Evolutionary conservation across 2,888 invertebrate genomes (phyloP).

Genomic region (Monochamus alternatus): DNA sequence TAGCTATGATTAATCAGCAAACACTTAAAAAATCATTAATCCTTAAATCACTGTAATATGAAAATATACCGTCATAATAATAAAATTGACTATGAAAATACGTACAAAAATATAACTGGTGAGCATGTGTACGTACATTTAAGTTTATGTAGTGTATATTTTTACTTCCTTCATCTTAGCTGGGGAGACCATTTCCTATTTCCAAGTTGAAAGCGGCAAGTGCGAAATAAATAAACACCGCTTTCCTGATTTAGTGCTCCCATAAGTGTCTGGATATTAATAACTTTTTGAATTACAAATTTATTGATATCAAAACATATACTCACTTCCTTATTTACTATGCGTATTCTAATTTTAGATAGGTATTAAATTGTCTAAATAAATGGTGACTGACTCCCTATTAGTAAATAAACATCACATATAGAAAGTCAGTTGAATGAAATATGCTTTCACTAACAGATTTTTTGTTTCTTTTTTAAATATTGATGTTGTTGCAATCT

Average conservation of each 20-base stretch:
- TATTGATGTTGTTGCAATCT: no score
- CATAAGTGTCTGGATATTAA: constrained; percentile 27
- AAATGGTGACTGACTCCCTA: not conserved
- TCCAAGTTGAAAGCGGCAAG: constrained; percentile 9
- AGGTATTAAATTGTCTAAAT: constrained; percentile 15
- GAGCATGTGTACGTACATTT: not conserved
- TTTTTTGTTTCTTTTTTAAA: no score
- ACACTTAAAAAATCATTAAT: no score
- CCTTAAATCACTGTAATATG: no score
- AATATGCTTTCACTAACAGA: no score
- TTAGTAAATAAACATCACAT: no score
- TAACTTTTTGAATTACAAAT: constrained; percentile 32
- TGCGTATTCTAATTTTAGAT: constrained; percentile 30
- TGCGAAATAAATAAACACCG: constrained; percentile 18
- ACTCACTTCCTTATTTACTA: constrained; percentile 33
- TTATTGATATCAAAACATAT: constrained; percentile 37
- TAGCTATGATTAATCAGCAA: no score
- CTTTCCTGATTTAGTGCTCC: constrained; percentile 24
- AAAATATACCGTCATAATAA: no score
- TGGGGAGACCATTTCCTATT: constrained; percentile 7
- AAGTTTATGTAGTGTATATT: constrained; percentile 10
- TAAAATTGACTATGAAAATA: no score
- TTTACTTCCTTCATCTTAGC: constrained; percentile 1
- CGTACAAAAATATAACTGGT: not conserved
- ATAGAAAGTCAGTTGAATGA: not conserved